Base-by-base conservation (phyloP, 2,888 invertebrate genomes). In the Crioceris asparagi region DNA sequence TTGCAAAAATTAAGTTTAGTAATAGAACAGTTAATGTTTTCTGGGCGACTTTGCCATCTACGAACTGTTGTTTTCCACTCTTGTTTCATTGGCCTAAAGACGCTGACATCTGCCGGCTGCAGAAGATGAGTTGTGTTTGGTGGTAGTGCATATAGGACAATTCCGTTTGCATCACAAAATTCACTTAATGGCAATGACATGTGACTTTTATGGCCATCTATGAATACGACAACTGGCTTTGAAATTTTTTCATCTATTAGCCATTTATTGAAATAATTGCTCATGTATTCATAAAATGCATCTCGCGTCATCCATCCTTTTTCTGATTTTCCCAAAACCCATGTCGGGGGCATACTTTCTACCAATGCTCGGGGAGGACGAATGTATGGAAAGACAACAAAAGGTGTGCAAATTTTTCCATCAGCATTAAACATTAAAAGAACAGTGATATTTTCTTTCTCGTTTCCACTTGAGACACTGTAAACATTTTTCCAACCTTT, bases 201-300 rank as follows among this genome's bases (percentile, higher is more conserved):
- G n/a, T n/a, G n/a, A n/a, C n/a, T n/a, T n/a, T 45, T 47, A 33
- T 53, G 54, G 4, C 53, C 53, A 45, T 56, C 53, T 14, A 54
- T 36, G 17, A 54, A 50, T 14, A 52, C 29, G 15, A 53, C 32
- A 4, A 54, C 49, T 5, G 52, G 49, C 26, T 11, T 30, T n/a
- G n/a, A n/a, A n/a, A n/a, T n/a, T n/a, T n/a, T n/a, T n/a, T n/a
- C n/a, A n/a, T n/a, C n/a, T n/a, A n/a, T n/a, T n/a, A n/a, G n/a
- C n/a, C n/a, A n/a, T n/a, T n/a, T n/a, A n/a, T n/a, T n/a, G n/a
- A 50, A n/a, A n/a, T n/a, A n/a, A n/a, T n/a, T n/a, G n/a, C n/a
- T n/a, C n/a, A n/a, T n/a, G n/a, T n/a, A n/a, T 31, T 48, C 46
- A 37, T 36, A 44, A 35, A 50, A 51, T 26, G 37, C 42, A 18